Evolutionary conservation across 2,797 vertebrate species (phyloP).

Genomic region (Pangasius sanitwongsei): DNA sequence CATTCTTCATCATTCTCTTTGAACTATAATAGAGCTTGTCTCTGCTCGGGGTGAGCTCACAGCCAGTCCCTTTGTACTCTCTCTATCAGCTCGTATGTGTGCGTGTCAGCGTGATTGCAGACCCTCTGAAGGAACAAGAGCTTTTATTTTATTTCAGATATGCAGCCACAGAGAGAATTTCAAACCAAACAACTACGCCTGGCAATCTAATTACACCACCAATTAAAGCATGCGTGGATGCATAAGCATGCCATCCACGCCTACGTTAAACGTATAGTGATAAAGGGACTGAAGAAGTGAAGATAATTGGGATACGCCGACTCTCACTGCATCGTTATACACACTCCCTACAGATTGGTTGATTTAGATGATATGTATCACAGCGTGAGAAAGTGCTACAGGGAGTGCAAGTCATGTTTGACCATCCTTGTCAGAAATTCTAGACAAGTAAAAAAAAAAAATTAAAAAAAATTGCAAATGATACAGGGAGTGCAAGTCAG

Average conservation of each 20-base stretch:
- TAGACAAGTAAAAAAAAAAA: not conserved
- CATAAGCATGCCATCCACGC: not conserved
- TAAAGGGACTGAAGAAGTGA: not conserved
- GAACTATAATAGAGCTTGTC: conserved; percentile 59
- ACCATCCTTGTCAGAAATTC: not conserved
- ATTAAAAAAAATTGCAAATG: no score
- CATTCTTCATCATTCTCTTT: conserved; percentile 61
- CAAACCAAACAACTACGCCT: conserved; percentile 13
- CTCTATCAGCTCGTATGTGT: conserved; percentile 44
- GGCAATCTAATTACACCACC: conserved; percentile 15
- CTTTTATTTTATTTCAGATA: conserved; percentile 36
- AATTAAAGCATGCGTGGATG: not conserved
- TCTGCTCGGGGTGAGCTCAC: conserved; percentile 49
- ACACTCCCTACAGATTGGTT: not conserved
- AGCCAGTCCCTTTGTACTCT: conserved; percentile 52
- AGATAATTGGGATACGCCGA: not conserved
- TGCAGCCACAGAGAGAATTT: conserved; percentile 27
- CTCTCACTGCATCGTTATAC: not conserved
- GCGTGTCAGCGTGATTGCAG: conserved; percentile 42
- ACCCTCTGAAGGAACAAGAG: conserved; percentile 38
- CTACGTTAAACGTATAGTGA: not conserved
- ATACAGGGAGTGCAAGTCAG: not conserved
- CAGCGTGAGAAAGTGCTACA: not conserved
- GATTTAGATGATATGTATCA: not conserved
- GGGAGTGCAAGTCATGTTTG: not conserved